Base-by-base conservation (phyloP, 2,888 invertebrate genomes). In the Oscheius sp. region DNA sequence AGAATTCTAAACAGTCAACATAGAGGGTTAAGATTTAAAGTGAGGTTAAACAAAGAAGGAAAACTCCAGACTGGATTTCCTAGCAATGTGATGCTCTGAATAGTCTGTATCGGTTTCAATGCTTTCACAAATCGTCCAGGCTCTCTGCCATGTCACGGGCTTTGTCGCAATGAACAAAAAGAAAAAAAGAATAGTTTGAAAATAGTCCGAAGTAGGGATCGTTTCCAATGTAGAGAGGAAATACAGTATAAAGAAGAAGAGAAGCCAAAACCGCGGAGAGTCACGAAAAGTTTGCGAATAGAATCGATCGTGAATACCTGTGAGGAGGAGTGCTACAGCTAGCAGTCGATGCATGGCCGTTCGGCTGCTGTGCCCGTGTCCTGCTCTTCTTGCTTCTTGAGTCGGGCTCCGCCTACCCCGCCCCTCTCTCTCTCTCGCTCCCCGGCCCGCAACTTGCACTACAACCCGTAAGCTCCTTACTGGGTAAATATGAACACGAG, bases 321-420 rank as follows among this genome's bases (percentile, higher is more conserved):
- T 65, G 33, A 73, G 57, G 65, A 73, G 66, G 73, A 73, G 65
- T 57, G 73, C 58, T 32, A 73, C 57, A 65, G 58, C 48, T 47
- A 73, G 66, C 73, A 66, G 72, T 63, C 51, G 65, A 48, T 68
- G 42, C 68, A 62, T 71, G 32, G 51, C 33, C 55, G 32, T 10
- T 57, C 50, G n/a, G 35, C 68, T 48, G 32, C 50, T 72, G 55
- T 65, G 50, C 51, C 65, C 51, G 65, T 50, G 51, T 65, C 50
- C 55, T 60, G 35, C 68, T 47, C 62, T 50, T n/a, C 42, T 50
- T 35, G 60, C 63, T 59, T 48, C 53, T 50, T 50, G 55, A 57
- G 74, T 42, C 21, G 9, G 42, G 42, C 37, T 33, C 48, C 21
- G 11, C n/a, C 63, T 1, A 13, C 4, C 32, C 48, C 57, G 21